Base-by-base conservation (phyloP, 2,888 invertebrate species). In the Cepaea hortensis region DNA sequence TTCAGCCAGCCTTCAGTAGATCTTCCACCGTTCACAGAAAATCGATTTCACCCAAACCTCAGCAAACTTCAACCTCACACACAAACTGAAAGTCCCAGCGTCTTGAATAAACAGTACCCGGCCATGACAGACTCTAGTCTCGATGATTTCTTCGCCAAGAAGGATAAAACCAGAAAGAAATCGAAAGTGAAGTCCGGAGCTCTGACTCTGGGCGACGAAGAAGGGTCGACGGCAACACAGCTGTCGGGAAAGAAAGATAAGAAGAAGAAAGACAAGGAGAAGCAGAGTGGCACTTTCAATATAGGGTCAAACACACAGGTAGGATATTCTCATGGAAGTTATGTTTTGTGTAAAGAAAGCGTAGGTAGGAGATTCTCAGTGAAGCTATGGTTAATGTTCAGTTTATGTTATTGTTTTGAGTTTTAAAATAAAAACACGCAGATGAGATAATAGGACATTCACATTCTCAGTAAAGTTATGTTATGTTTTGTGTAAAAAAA, bases 121-220 rank as follows among this genome's bases (percentile, higher is more conserved):
- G 55, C 55, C 18, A 98, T 98, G 98, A 97, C 98, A 91, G 98
- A 98, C 95, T 88, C 92, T 62, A 93, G 93, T 91, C 96, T 98
- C 93, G 98, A 98, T 95, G 98, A 98, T 96, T 98, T 98, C 95
- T 98, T 98, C 95, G 98, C 98, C 88, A 98, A 98, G 95, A 98
- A 98, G 95, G 98, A 98, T 95, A 97, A 97, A 94, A 94, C 91
- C 86, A 98, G 98, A 96, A 98, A 98, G 87, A 97, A 97, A 95
- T 55, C 73, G 55, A 82, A 82, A 46, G 89, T 90, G 46, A 89
- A 91, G 84, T 81, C 91, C 35, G 89, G 89, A 20, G 61, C 73
- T 35, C 9, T 23, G 50, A 75, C 81, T 46, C 9, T 13, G 23
- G 81, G 81, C 35, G 85, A 85, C 48, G 85, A 81, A n/a, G 85